Percentiles rank a stretch among this genome's conserved stretches.
Conservation (phyloP, 2,888 invertebrate species). For the Diabrotica balteata region DNA sequence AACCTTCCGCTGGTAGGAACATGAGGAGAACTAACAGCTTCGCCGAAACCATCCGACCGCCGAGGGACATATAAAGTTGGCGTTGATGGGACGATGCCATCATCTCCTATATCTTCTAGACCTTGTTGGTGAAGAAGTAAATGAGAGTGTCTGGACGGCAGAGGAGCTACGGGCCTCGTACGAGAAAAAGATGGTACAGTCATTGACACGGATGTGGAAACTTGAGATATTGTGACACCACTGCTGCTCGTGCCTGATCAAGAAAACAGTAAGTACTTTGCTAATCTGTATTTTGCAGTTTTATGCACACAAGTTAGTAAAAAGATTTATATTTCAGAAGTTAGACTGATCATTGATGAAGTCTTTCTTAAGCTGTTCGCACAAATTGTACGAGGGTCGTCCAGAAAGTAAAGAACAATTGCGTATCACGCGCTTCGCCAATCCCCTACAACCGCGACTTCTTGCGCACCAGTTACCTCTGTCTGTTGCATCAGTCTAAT, state of each 20-base stretch:
- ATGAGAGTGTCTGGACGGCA: constrained; percentile 61
- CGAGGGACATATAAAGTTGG: constrained; percentile 85
- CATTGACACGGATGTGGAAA: constrained; percentile 50
- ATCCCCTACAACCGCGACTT: too few relatives aligned
- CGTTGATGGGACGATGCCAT: constrained; percentile 85
- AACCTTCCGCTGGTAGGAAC: constrained; percentile 70
- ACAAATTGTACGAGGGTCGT: too few relatives aligned
- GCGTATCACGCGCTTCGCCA: too few relatives aligned
- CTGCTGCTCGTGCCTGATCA: constrained; percentile 42
- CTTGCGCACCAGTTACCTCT: too few relatives aligned
- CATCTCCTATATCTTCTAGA: constrained; percentile 73
- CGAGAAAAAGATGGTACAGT: constrained; percentile 63
- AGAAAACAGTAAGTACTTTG: constrained; percentile 14
- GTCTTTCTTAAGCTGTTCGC: too few relatives aligned
- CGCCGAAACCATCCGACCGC: constrained; percentile 86
- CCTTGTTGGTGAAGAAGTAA: constrained; percentile 59
- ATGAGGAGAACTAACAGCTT: constrained; percentile 91
- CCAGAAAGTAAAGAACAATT: too few relatives aligned
- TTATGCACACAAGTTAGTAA: too few relatives aligned
- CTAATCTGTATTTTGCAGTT: too few relatives aligned
- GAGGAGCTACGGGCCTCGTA: constrained; percentile 63
- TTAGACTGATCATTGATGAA: too few relatives aligned
- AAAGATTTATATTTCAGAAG: neutral
- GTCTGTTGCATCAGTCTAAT: too few relatives aligned
- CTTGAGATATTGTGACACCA: constrained; percentile 50